Conservation (phyloP, 2,888 invertebrate genomes). For the Mycogona germanica region DNA sequence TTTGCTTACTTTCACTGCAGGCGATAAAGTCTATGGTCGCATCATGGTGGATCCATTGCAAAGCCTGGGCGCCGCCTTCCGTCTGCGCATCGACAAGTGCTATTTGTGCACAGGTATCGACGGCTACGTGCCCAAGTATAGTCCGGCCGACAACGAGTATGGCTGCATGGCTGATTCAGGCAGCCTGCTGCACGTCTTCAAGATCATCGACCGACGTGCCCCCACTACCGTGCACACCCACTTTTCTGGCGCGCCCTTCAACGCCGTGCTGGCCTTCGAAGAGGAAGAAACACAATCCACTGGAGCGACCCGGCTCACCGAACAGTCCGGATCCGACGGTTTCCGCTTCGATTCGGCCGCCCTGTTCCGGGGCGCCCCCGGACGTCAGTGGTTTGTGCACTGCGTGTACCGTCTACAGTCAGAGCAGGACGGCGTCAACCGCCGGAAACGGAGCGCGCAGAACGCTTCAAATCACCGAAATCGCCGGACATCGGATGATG, state of each 20-base stretch:
- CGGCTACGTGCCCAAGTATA: slow-evolving; percentile 35
- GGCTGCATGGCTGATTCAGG: slow-evolving; percentile 32
- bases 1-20: slow-evolving; percentile 25
- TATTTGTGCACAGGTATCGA: slow-evolving; percentile 34
- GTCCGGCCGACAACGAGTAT: slow-evolving; percentile 31
- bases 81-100: slow-evolving; percentile 32
- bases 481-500: background rate
- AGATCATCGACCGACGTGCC: slow-evolving; percentile 32
- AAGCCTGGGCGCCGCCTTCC: slow-evolving; percentile 31
- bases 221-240: slow-evolving; percentile 28
- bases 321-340: slow-evolving; percentile 31
- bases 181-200: slow-evolving; percentile 31
- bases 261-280: slow-evolving; percentile 30
- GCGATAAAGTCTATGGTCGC: slow-evolving; percentile 33
- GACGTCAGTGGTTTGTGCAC: slow-evolving; percentile 25
- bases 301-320: slow-evolving; percentile 25
- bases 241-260: slow-evolving; percentile 30
- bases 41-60: slow-evolving; percentile 33
- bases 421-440: slow-evolving; percentile 16
- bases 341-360: slow-evolving; percentile 33
- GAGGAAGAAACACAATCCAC: slow-evolving; percentile 25
- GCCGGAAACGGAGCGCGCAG: slow-evolving; percentile 20
- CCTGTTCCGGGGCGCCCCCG: slow-evolving; percentile 29
- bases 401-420: slow-evolving; percentile 25
- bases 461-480: background rate